Base-by-base conservation (phyloP, 2,113 vertebrate genomes). In the Corydoras sp. region DNA sequence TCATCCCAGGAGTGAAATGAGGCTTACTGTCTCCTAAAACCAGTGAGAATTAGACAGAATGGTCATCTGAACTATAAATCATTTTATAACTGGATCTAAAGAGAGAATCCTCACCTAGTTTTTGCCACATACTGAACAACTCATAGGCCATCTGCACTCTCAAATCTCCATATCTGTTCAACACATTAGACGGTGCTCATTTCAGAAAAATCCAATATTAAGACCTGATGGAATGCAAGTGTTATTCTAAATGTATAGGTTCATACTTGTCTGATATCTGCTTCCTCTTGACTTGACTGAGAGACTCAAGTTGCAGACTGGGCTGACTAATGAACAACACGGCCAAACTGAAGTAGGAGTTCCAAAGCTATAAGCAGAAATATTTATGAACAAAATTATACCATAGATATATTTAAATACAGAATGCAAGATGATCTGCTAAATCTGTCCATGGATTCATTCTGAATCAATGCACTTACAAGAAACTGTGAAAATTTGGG, bases 241-340 rank as follows among this genome's bases (percentile, higher is more conserved):
- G 31, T 8, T 60, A n/a, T 69, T 48, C 2, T 9, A 15, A 6
- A 18, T 51, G 3, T 24, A 71, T 54, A 43, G 43, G n/a, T 51
- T 55, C 61, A 54, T 92, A 99, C 97, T 95, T 98, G 87, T 97
- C 94, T 74, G 94, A 83, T 76, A 97, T 92, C 79, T 95, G 94
- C 89, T 96, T 96, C 83, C 92, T 94, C 82, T 98, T 99, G 4
- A 90, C 89, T 75, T 92, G 84, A 67, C 90, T 94, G 79, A 94
- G 86, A 76, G 84, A 91, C 78, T 99, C 97, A 71, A 99, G 84
- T 76, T 99, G 97, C 70, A 99, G 89, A 80, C 97, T 98, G 7
- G 96, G 97, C 83, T 99, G 97, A 80, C 97, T 99, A 86, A 99
- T 98, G 87, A 96, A 99, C 60, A 99, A 84, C 73, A 98, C 95